Evolutionary conservation across 1,140 invertebrate genomes (phyloP), one percentile per base, ranked within the genome.

Genomic region (Drosophila nigrodunni): DNA sequence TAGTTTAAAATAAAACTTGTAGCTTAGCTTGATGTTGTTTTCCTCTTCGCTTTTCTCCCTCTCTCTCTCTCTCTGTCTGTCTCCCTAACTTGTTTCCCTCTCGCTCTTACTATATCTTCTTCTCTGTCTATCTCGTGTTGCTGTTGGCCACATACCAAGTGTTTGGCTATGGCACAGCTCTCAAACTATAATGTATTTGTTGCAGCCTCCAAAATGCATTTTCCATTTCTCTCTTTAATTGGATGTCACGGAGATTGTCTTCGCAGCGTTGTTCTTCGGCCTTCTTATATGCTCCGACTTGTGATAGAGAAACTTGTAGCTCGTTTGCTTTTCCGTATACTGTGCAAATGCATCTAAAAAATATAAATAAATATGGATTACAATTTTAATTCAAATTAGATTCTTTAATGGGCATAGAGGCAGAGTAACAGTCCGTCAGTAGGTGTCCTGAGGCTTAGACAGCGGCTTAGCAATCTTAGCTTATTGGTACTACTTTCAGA

Each of bases 211-310:
- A 71, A 66, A 74, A 75, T 64, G 67, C 72, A 70, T 70, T 50
- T 54, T 13, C 10, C 15, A 3, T 47, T 2, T 34, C 57, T 2
- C 30, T 8, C 21, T 55, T 85, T 43, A 80, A 18, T 86, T 81
- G 54, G 54, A 13, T 8, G 61, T 37, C 10, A 61, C 49, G 10
- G 43, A 11, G 9, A 39, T 55, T 21, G 47, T 44, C 39, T 65
- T 71, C 2, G 41, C 30, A 25, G 58, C 9, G 13, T 62, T 69
- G 41, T 39, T 39, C 55, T 90, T 89, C 3, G 80, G 34, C 8
- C 83, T 39, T 61, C 83, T 54, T 78, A 88, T 89, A 34, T 89
- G 85, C 54, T 89, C 85, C 50, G 85, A 89, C 39, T 88, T 88
- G 74, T 80, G 85, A 44, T 87, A 90, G 6, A 90, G 78, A 74